Percentiles rank a stretch among this genome's conserved stretches.
Conservation (phyloP, 2,113 vertebrate genomes). For the Cephalopholis sonnerati region DNA sequence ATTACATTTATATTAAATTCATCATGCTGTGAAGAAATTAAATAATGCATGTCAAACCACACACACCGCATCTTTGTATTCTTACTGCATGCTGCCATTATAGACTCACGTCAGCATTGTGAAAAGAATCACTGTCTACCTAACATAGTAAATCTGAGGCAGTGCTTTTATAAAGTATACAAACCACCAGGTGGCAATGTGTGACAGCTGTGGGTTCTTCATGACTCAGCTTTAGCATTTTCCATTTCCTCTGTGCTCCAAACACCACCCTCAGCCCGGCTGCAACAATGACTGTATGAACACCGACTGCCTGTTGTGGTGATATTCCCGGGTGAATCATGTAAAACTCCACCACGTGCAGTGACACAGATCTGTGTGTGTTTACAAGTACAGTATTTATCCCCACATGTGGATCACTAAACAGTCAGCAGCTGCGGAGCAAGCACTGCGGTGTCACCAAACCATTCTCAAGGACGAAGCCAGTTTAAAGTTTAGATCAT, state of each 20-base stretch:
- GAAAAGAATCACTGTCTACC: not conserved
- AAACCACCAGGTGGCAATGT: conserved; percentile 74
- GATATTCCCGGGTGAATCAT: conserved; percentile 54
- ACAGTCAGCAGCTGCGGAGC: conserved; percentile 63
- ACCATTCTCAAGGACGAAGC: conserved; percentile 21
- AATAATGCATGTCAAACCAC: not conserved
- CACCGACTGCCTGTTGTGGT: conserved; percentile 41
- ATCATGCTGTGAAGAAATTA: not conserved
- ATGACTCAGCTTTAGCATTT: conserved; percentile 65
- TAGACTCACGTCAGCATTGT: not conserved
- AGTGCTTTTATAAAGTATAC: not conserved
- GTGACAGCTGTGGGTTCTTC: conserved; percentile 39
- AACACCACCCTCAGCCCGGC: conserved; percentile 35
- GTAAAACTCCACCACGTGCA: conserved; percentile 42
- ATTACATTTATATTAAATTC: not conserved
- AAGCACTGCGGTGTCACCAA: conserved; percentile 35
- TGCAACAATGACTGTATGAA: conserved; percentile 33
- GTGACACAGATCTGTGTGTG: conserved; percentile 31
- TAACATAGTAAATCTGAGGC: not conserved
- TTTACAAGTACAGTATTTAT: conserved; percentile 52
- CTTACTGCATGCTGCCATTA: not conserved
- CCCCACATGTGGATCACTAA: not conserved
- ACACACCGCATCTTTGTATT: not conserved
- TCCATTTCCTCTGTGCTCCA: conserved; percentile 33
- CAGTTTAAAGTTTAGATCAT: conserved; percentile 50